A percentile compares a stretch with the other conserved stretches of the same genome.
Conservation (phyloP, 2,888 invertebrate species). For the Cylloceria caligata region DNA sequence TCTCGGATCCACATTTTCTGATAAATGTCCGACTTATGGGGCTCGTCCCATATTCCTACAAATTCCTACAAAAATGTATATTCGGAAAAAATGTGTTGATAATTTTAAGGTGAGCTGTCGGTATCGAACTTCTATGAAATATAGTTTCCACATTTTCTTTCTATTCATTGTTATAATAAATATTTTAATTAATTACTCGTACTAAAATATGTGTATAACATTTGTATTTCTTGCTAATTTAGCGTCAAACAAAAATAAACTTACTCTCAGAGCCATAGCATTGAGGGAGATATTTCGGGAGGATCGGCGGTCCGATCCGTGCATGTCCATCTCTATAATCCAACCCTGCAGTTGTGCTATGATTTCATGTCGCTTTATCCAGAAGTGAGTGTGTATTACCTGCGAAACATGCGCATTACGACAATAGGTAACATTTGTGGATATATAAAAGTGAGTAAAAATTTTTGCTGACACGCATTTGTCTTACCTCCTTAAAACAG, state of each 20-base stretch:
- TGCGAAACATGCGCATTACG: conserved; percentile 79
- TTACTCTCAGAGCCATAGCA: conserved; percentile 91
- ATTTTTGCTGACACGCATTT: not conserved
- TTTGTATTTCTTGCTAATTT: not conserved
- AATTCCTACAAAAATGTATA: too few relatives aligned
- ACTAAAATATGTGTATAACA: not conserved
- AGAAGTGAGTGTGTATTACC: conserved; percentile 97
- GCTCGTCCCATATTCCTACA: too few relatives aligned
- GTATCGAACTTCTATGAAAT: too few relatives aligned
- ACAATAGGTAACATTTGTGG: not conserved
- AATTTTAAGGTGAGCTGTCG: too few relatives aligned
- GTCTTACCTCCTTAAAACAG: conserved; percentile 93
- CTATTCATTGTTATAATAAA: too few relatives aligned
- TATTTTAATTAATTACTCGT: too few relatives aligned
- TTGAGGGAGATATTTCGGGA: conserved; percentile 91
- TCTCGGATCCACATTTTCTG: too few relatives aligned
- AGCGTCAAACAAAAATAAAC: conserved; percentile 21
- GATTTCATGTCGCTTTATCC: conserved; percentile 96
- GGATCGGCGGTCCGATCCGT: conserved; percentile 91
- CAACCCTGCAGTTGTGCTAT: conserved; percentile 95
- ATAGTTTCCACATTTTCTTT: too few relatives aligned
- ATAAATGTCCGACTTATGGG: too few relatives aligned
- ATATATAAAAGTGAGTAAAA: not conserved
- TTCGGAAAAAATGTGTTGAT: too few relatives aligned
- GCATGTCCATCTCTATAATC: conserved; percentile 94